Conservation (phyloP, 2,113 vertebrate genomes). For the Symphodus melops region DNA sequence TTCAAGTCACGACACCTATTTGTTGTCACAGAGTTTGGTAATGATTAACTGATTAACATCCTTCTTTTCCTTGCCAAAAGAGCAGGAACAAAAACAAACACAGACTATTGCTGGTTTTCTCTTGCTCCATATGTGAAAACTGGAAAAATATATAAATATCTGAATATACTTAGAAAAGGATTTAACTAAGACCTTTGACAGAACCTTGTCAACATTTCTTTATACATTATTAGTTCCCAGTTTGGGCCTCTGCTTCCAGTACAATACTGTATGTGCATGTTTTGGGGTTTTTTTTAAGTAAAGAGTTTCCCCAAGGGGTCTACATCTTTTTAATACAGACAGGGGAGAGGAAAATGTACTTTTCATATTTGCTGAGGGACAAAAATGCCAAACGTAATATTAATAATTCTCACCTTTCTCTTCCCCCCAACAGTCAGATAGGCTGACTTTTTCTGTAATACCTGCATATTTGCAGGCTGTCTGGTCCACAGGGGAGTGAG, state of each 20-base stretch:
- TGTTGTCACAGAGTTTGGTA: conserved; percentile 44
- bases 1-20: conserved; percentile 49
- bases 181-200: not conserved
- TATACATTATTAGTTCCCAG: conserved; percentile 11
- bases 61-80: conserved; percentile 21
- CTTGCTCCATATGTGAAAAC: not conserved
- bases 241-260: conserved; percentile 10
- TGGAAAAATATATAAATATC: not conserved
- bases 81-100: conserved; percentile 28
- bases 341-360: conserved; percentile 65
- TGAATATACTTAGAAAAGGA: not conserved
- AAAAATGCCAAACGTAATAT: conserved; percentile 72
- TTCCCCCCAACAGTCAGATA: conserved; percentile 62
- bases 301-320: conserved; percentile 40
- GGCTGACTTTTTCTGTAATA: conserved; percentile 76
- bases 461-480: conserved; percentile 78
- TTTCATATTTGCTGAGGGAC: conserved; percentile 76
- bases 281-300: conserved; percentile 48
- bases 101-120: too few species aligned
- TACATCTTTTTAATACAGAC: conserved; percentile 53
- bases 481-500: conserved; percentile 66
- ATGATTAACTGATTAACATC: conserved; percentile 47
- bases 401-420: conserved; percentile 75
- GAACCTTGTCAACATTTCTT: conserved; percentile 9
- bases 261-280: conserved; percentile 32